These are phyloP conservation scores for Congeria kusceri DNA, from an alignment of 2,888 invertebrate species.

Conservation along the genomic window DNA sequence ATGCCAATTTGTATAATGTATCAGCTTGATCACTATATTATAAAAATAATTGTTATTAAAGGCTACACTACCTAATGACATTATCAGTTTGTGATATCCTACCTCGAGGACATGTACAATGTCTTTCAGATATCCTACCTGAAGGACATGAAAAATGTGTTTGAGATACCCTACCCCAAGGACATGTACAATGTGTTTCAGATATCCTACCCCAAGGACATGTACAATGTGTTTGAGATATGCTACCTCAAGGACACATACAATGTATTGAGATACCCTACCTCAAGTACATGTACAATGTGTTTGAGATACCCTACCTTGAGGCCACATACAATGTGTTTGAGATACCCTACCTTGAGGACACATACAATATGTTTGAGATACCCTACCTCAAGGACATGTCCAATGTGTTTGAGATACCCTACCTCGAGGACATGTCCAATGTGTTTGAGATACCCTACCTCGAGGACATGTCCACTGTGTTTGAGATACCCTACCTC, in stretches of 20 bases:
- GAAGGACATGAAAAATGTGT: no score
- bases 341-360: neutral
- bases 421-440: slow-evolving; percentile 83
- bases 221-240: neutral
- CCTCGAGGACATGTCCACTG: neutral
- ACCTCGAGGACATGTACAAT: no score
- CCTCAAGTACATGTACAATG: no score
- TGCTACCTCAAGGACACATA: no score
- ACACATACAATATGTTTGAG: neutral
- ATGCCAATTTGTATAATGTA: no score
- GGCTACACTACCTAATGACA: no score
- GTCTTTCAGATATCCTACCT: no score
- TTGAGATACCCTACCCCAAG: neutral
- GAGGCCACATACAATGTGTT: neutral
- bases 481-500: slow-evolving; percentile 74
- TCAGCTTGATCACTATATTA: no score
- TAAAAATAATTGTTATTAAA: no score
- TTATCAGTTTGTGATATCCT: no score
- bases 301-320: no score
- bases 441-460: slow-evolving; percentile 80
- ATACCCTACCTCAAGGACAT: neutral
- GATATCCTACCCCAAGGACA: neutral
- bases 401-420: neutral
- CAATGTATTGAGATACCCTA: no score
- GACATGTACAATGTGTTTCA: neutral